Percentiles rank a stretch among this genome's conserved stretches.
These are phyloP conservation scores for Xerus inauris DNA, from an alignment of 2,113 vertebrate genomes.

Conservation along the genomic window DNA sequence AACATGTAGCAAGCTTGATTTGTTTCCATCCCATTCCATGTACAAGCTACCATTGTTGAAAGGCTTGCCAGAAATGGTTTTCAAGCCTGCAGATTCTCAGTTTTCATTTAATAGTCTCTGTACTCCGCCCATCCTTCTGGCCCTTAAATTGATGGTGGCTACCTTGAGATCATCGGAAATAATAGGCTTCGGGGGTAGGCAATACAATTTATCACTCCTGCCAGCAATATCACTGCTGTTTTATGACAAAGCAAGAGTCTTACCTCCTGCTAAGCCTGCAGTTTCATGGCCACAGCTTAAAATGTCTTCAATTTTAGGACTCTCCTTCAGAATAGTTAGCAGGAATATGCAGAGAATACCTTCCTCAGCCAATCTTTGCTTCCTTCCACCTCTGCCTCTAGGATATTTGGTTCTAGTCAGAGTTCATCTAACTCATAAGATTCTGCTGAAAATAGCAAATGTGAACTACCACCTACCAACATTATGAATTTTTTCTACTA, in stretches of 20 bases:
- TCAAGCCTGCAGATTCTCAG: conserved; percentile 1
- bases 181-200: conserved; percentile 53
- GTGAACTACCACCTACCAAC: not conserved
- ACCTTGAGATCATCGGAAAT: conserved; percentile 73
- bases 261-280: conserved; percentile 36
- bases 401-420: not conserved
- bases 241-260: conserved; percentile 60
- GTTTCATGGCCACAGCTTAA: conserved; percentile 57
- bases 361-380: conserved; percentile 18
- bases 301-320: conserved; percentile 24
- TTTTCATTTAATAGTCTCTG: conserved; percentile 62
- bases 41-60: not conserved
- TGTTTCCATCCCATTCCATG: not conserved
- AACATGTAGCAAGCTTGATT: not conserved
- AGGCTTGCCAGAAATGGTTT: conserved; percentile 36
- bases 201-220: conserved; percentile 54
- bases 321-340: not conserved
- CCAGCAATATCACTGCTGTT: conserved; percentile 50
- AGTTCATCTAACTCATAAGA: not conserved
- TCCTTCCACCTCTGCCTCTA: not conserved
- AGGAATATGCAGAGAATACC: not conserved
- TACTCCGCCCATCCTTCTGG: conserved; percentile 5
- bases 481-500: not conserved
- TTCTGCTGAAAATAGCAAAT: conserved; percentile 46
- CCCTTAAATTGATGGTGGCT: conserved; percentile 66